These are phyloP conservation scores for Pseudomyrmex sp. DNA, from an alignment of 1,140 invertebrate genomes.

Conservation along the genomic window DNA sequence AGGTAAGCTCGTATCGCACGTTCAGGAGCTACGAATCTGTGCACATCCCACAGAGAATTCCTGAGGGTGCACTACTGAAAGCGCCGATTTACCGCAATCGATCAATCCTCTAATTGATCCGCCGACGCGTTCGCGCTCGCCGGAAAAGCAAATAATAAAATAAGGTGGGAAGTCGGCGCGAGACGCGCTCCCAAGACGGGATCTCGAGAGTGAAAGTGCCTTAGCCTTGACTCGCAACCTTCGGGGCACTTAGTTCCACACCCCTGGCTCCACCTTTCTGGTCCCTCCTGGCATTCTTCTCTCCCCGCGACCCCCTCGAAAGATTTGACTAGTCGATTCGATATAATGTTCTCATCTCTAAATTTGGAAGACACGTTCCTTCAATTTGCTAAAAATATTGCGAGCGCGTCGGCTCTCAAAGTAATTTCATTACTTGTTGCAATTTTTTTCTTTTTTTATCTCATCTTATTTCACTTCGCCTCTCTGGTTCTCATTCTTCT, in stretches of 20 bases:
- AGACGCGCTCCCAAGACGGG: slow-evolving; percentile 80
- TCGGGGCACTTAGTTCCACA: slow-evolving; percentile 67
- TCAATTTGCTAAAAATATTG: not conserved
- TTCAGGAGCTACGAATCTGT: not conserved
- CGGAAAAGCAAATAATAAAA: slow-evolving; percentile 76
- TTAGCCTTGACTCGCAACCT: slow-evolving; percentile 85
- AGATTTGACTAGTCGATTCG: slow-evolving; percentile 50
- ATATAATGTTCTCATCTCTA: slow-evolving; percentile 16
- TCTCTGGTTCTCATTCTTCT: not conserved
- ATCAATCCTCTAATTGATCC: slow-evolving; percentile 58
- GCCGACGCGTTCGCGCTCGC: not conserved
- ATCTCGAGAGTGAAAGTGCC: slow-evolving; percentile 80
- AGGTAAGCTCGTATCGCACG: not conserved
- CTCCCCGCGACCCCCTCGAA: slow-evolving; percentile 20
- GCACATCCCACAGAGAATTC: too few species aligned
- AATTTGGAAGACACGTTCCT: not conserved
- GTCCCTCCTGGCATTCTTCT: slow-evolving; percentile 21
- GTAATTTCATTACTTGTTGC: not conserved
- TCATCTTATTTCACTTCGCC: not conserved
- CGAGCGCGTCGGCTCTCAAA: not conserved
- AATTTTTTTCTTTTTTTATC: not conserved
- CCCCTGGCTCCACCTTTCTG: slow-evolving; percentile 54
- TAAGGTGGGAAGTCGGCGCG: slow-evolving; percentile 82
- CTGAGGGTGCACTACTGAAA: not conserved
- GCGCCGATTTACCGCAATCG: slow-evolving; percentile 42